Evolutionary conservation across 1,140 invertebrate species (phyloP), one percentile per base, ranked within the genome.

Genomic region (Alviniconcha marisindica): DNA sequence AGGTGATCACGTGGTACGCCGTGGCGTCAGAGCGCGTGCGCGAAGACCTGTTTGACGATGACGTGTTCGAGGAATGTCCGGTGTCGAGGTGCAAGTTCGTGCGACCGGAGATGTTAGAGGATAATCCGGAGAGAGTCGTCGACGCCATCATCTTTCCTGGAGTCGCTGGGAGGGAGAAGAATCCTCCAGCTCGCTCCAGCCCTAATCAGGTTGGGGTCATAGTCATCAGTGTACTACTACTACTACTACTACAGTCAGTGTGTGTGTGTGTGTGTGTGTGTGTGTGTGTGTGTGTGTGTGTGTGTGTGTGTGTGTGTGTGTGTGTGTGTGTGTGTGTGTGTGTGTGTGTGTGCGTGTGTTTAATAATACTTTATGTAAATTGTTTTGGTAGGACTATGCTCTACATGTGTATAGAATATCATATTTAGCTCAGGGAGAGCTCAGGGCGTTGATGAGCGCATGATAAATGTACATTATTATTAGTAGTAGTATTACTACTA

Each of bases 1-100:
- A 80, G 60, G 33, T 80, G 51, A 80, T 80, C 78, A 80, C 78
- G 78, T 80, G 78, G 78, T 80, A 80, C 38, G 31, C 56, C n/a
- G 36, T 44, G 33, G 78, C 78, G 56, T 63, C 78, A 24, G 60
- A 54, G 28, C 33, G 28, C 33, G 33, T 80, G 78, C 78, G 56
- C 33, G 78, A 80, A 44, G 78, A 80, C 56, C 78, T 80, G 38
- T 80, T 80, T 31, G 78, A 80, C 60, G 78, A 80, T 1, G 78
- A 80, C 40, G 40, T 80, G 36, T 80, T 80, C 56, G 60, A 69
- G 56, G 60, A 44, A 21, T 80, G 78, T 60, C 77, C 78, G 14
- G 78, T 31, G 36, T 24, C 24, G 36, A 63, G 28, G 36, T 80
- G 78, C 60, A 33, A 38, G 31, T 80, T 80, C 48, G 10, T 80